Base-by-base conservation (phyloP, 2,797 vertebrate species). In the Mus minutoides region DNA sequence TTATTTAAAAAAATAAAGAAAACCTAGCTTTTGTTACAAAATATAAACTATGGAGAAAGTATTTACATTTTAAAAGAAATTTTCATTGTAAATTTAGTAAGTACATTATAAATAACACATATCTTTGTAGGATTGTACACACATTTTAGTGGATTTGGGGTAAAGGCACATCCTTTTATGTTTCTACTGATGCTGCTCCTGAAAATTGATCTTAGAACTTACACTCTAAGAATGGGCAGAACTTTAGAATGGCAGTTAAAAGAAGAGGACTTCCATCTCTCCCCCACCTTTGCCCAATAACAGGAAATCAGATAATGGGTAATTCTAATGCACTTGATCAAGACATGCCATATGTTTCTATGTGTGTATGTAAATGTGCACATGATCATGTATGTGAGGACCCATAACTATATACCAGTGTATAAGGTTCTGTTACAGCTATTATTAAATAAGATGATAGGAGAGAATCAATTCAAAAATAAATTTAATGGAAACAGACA, bases 21-120 rank as follows among this genome's bases (percentile, higher is more conserved):
- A 43, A 40, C 10, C 17, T 64, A 40, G 75, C 14, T 46, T 77
- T 64, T 71, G 19, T 62, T 93, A 1, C 34, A 90, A 94, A 97
- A 79, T 22, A 80, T 88, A 92, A 94, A 88, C 58, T 46, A 76
- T 21, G 40, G 13, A 58, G 12, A 88, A 49, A 67, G 73, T 78
- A 80, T 91, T 92, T 43, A 93, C 46, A 92, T 92, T 90, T 93
- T 26, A 76, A 97, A 92, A 94, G 52, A 64, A 95, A 67, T n/a
- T 26, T 76, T 46, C 26, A n/a, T 29, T 75, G 26, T 73, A 94
- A 91, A 80, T 58, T 85, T 43, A 95, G 46, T 21, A 90, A 90
- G 56, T 49, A 26, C 34, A 91, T 84, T 84, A 91, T 34, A 64
- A 78, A 91, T n/a, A 91, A 92, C n/a, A 80, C 52, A 69, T 64